Evolutionary conservation across 2,113 vertebrate genomes (phyloP), one percentile per base, ranked within the genome.

Genomic region (Tauraco erythrolophus): DNA sequence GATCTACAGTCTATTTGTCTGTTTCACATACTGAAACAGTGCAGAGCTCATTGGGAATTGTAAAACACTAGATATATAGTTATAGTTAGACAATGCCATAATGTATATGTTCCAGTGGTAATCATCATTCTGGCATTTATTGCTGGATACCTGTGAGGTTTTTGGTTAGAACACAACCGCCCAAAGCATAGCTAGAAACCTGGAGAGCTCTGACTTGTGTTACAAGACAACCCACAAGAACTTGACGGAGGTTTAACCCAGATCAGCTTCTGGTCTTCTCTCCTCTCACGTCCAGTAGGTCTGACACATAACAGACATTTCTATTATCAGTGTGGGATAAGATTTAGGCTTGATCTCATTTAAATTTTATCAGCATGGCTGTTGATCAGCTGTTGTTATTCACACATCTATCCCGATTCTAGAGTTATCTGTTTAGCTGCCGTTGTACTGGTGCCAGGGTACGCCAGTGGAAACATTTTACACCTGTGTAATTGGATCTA

Each of bases 321-420:
- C 80, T 62, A 22, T 75, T 97, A 92, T 84, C 95, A 89, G 74
- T 1, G 8, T 28, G 56, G 91, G 80, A 28, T 86, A 94, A 94
- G 94, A 94, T 84, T 95, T 94, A 70, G 64, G 75, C 71, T 94
- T 95, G 93, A 95, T 94, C 93, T 96, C 93, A 96, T 97, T 96
- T 96, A 82, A 96, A 95, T 96, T 91, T 96, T 96, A 94, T 93
- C 94, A 96, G 89, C 69, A 39, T 89, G 75, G 65, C 81, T 89
- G 93, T 96, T 96, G 96, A 96, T 96, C 89, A 94, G 81, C 77
- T 94, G 87, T 64, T 96, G 92, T 93, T 97, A 94, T 92, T 96
- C 93, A 91, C 92, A 95, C 87, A 93, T 96, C 77, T 89, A 65
- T 91, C 84, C 89, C 5, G 10, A 85, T 84, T 46, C 87, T 88